Evolutionary conservation across 1,140 invertebrate species (phyloP).

Genomic region (Ganaspis sp.): DNA sequence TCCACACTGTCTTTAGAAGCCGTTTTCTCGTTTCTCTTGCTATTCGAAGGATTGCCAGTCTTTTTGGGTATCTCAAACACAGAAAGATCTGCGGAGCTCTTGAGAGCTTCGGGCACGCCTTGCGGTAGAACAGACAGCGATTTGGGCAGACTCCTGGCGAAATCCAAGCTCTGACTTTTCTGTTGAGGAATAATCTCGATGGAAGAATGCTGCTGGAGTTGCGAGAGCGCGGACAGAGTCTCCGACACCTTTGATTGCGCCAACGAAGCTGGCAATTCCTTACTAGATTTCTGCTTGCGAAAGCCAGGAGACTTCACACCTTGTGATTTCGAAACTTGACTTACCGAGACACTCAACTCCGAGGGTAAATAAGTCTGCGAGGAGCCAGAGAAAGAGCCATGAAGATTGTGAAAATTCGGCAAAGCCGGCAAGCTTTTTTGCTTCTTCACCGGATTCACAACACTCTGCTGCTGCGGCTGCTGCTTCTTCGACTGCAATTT

Average conservation of each 20-base stretch:
- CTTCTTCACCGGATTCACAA: constrained; percentile 51
- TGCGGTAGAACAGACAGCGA: constrained; percentile 54
- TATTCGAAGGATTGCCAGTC: constrained; percentile 41
- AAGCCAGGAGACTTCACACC: constrained; percentile 44
- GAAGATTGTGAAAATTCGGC: constrained; percentile 48
- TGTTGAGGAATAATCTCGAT: constrained; percentile 77
- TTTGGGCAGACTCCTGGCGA: constrained; percentile 56
- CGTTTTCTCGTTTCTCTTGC: constrained; percentile 54
- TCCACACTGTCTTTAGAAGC: constrained; percentile 65
- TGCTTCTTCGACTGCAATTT: constrained; percentile 71
- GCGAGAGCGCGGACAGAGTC: constrained; percentile 66
- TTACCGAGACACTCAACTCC: constrained; percentile 65
- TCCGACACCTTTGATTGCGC: constrained; percentile 48
- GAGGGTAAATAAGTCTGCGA: constrained; percentile 52
- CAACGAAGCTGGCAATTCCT: constrained; percentile 20
- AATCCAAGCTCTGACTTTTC: constrained; percentile 59
- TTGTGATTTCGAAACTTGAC: constrained; percentile 45
- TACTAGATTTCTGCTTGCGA: constrained; percentile 22
- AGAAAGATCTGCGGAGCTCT: constrained; percentile 51
- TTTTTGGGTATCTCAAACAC: constrained; percentile 63
- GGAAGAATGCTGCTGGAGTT: constrained; percentile 83
- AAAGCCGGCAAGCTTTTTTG: constrained; percentile 47
- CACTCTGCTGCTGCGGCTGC: constrained; percentile 43
- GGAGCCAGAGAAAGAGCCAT: constrained; percentile 39
- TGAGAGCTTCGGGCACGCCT: constrained; percentile 53